phyloP scores from a whole-genome alignment of 2,797 vertebrate species.

The Nothura maculosa region DNA sequence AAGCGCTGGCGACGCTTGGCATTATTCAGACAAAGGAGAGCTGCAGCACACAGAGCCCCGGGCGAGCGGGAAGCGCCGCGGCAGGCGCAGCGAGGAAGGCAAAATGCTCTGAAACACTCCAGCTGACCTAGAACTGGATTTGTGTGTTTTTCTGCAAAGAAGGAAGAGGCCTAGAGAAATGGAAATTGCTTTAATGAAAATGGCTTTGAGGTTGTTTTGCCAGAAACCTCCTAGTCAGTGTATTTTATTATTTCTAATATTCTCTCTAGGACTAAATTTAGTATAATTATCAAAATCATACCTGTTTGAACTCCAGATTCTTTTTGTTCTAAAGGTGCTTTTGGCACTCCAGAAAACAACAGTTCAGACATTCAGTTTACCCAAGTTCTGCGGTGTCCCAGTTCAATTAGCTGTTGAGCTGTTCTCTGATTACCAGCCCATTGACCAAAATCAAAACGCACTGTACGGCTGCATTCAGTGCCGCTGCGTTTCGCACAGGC shows the following conservation, averaged over 20 bases:
- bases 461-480: neutral
- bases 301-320: neutral
- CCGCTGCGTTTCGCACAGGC: neutral
- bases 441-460: slow-evolving; percentile 40
- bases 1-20: slow-evolving; percentile 33
- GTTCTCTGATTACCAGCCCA: slow-evolving; percentile 16
- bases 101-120: slow-evolving; percentile 31
- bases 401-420: neutral
- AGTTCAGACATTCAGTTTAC: slow-evolving; percentile 13
- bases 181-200: slow-evolving; percentile 1
- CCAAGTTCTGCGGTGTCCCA: slow-evolving; percentile 13
- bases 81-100: neutral
- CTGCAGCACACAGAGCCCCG: slow-evolving; percentile 42
- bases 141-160: neutral
- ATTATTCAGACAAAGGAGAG: slow-evolving; percentile 30
- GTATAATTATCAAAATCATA: neutral
- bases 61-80: neutral
- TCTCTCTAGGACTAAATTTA: neutral
- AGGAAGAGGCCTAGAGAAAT: slow-evolving; percentile 26
- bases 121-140: slow-evolving; percentile 55
- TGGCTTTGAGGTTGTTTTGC: neutral
- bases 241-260: slow-evolving; percentile 5
- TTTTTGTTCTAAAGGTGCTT: neutral
- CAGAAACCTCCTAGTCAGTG: neutral
- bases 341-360: neutral